Evolutionary conservation across 2,888 invertebrate species (phyloP).

Genomic region (Eurytoma californica): DNA sequence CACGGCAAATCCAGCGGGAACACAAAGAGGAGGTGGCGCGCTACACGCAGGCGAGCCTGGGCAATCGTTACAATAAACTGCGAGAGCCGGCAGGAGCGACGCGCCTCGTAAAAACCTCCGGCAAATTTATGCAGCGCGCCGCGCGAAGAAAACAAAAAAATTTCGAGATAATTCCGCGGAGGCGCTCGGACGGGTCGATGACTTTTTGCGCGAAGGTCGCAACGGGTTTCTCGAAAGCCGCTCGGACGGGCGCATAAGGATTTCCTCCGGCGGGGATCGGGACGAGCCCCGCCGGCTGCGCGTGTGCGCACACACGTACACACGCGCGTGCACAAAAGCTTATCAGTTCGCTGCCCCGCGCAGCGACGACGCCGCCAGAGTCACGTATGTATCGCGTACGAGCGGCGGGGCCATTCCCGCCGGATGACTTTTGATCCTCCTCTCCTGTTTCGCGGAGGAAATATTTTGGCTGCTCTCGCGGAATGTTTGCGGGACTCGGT

Average conservation of each 20-base stretch:
- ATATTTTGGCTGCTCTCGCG: no score
- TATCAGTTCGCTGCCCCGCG: neutral
- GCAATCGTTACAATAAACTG: conserved; percentile 16
- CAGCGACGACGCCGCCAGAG: neutral
- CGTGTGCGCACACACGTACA: neutral
- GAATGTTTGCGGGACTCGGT: no score
- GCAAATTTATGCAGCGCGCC: conserved; percentile 25
- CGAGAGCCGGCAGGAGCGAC: neutral
- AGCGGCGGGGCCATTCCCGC: neutral
- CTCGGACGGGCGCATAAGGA: conserved; percentile 39
- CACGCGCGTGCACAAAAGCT: neutral
- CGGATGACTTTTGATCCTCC: no score
- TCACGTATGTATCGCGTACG: neutral
- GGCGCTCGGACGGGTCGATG: conserved; percentile 45
- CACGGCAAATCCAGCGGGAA: neutral
- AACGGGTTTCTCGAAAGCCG: conserved; percentile 52
- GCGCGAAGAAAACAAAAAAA: conserved; percentile 12
- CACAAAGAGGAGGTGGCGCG: no score
- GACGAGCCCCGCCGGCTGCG: conserved; percentile 19
- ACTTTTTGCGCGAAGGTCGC: conserved; percentile 56
- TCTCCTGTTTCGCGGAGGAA: no score
- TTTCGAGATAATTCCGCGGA: neutral
- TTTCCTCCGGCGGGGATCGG: conserved; percentile 19
- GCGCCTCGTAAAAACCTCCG: conserved; percentile 9
- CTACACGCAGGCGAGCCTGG: neutral